phyloP scores from a whole-genome alignment of 2,797 vertebrate species.

The Thamnophis elegans region DNA sequence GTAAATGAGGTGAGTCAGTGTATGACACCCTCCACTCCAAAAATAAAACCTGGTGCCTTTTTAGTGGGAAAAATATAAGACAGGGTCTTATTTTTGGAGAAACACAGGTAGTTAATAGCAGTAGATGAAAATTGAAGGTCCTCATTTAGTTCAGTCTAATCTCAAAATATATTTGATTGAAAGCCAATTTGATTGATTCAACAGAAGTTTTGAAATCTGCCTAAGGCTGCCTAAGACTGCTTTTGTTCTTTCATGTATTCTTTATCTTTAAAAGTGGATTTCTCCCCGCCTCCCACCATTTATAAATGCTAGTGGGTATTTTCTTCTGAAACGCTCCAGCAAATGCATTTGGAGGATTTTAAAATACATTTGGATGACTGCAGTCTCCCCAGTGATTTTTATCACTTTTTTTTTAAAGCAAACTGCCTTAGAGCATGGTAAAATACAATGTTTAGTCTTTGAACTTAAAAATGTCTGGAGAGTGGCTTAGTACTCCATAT shows the following conservation, averaged over 20 bases:
- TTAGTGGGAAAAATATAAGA: too few species aligned
- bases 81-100: too few species aligned
- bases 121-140: neutral
- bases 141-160: neutral
- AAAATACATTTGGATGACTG: conserved; percentile 11
- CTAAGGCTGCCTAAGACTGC: neutral
- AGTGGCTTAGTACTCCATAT: conserved; percentile 7
- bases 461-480: conserved; percentile 3
- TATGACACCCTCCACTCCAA: too few species aligned
- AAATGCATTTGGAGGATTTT: conserved; percentile 29
- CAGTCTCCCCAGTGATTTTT: conserved; percentile 10
- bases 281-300: neutral
- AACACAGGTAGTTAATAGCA: neutral
- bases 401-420: conserved; percentile 20
- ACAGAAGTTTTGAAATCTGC: neutral
- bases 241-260: conserved; percentile 1
- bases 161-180: neutral
- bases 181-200: neutral
- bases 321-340: conserved; percentile 14
- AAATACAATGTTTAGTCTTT: conserved; percentile 11
- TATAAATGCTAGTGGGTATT: conserved; percentile 31
- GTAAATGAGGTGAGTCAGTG: too few species aligned
- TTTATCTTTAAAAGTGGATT: neutral
- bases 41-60: too few species aligned
- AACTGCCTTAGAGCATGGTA: conserved; percentile 2